Conservation (phyloP, 2,888 invertebrate species). For the Plebejus anna region DNA sequence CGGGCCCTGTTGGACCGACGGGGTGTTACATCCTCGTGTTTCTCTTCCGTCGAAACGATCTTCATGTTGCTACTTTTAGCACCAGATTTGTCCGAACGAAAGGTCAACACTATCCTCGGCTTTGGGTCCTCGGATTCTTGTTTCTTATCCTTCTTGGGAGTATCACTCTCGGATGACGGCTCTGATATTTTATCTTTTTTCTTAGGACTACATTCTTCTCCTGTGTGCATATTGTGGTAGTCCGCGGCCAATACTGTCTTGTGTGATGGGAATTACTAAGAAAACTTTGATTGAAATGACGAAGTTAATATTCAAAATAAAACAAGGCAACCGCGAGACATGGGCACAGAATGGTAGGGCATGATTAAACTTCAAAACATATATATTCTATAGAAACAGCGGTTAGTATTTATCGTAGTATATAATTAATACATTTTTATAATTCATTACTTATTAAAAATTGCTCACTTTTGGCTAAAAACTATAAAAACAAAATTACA, state of each 20-base stretch:
- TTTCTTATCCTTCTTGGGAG: conserved; percentile 53
- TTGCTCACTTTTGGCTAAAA: not conserved
- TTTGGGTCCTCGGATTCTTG: conserved; percentile 66
- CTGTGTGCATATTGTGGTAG: conserved; percentile 67
- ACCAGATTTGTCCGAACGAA: conserved; percentile 81
- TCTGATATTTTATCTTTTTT: conserved; percentile 51
- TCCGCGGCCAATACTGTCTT: conserved; percentile 30
- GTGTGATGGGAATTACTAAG: not conserved
- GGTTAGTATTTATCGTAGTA: not conserved
- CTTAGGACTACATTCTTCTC: conserved; percentile 53
- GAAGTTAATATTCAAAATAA: not conserved
- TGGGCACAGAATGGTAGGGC: not conserved
- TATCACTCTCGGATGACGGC: conserved; percentile 50
- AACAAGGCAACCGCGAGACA: not conserved
- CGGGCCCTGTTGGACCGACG: conserved; percentile 60
- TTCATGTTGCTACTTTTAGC: conserved; percentile 76
- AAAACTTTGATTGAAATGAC: not conserved
- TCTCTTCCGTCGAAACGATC: conserved; percentile 70
- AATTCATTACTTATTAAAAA: not conserved
- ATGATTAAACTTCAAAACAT: not conserved
- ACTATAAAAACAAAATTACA: not conserved
- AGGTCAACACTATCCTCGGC: conserved; percentile 81
- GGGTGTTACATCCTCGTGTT: conserved; percentile 61
- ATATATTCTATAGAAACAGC: not conserved
- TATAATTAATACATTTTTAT: not conserved